phyloP scores from a whole-genome alignment of 35 echinoderm and acorn worm genomes.

The Apostichopus californicus region DNA sequence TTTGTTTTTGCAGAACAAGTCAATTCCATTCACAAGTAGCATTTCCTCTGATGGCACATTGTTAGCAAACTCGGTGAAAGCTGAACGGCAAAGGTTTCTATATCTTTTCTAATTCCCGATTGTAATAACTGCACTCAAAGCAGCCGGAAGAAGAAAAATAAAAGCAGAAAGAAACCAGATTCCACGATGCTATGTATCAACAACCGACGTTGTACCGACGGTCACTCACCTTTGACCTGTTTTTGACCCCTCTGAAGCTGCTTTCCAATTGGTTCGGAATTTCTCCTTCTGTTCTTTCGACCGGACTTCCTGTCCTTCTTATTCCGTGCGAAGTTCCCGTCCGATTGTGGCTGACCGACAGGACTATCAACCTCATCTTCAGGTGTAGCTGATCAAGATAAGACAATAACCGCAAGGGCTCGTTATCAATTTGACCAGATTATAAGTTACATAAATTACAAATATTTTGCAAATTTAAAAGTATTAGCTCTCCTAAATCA shows the following conservation, averaged over 20 bases:
- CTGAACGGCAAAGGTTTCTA: neutral
- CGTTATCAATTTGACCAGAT: neutral
- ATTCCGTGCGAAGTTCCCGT: slow-evolving; percentile 46
- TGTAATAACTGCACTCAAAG: neutral
- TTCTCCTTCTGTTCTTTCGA: slow-evolving; percentile 76
- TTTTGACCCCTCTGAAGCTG: slow-evolving; percentile 90
- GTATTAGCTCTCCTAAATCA: no score
- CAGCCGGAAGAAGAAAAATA: neutral
- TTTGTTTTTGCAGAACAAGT: no score
- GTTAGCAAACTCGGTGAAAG: no score
- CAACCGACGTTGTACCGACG: neutral
- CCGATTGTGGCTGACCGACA: neutral
- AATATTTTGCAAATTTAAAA: no score
- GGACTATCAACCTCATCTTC: slow-evolving; percentile 52
- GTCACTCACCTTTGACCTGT: slow-evolving; percentile 87
- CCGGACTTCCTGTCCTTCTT: slow-evolving; percentile 81
- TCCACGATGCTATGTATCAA: neutral
- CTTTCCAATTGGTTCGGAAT: slow-evolving; percentile 88
- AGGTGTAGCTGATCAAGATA: slow-evolving; percentile 45
- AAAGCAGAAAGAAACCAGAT: neutral
- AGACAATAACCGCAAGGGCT: neutral
- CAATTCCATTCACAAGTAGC: no score
- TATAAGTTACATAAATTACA: neutral
- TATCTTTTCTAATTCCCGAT: neutral
- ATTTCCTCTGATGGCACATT: no score